These are phyloP conservation scores for Callionymus lyra DNA, from an alignment of 2,113 vertebrate genomes.

Conservation along the genomic window DNA sequence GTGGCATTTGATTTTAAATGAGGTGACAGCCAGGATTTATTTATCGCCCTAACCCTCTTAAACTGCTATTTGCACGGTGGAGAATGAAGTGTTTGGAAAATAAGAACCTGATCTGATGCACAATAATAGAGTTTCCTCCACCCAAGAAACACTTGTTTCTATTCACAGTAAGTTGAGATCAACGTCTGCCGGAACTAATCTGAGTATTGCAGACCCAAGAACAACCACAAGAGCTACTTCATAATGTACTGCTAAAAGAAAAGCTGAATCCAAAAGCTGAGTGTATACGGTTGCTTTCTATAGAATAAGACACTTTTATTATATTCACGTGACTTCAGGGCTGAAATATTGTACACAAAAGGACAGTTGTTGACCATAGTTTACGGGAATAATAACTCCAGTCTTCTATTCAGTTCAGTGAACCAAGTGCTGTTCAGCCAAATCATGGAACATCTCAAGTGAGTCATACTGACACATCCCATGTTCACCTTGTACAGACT, in stretches of 20 bases:
- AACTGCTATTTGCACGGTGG: conserved; percentile 58
- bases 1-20: conserved; percentile 74
- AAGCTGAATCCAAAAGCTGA: conserved; percentile 9
- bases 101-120: conserved; percentile 41
- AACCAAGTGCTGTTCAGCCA: no score
- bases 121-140: conserved; percentile 19
- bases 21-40: conserved; percentile 62
- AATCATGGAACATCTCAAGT: no score
- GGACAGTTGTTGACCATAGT: no score
- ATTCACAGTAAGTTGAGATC: conserved; percentile 40
- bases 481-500: no score
- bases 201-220: conserved; percentile 45
- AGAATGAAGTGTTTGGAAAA: conserved; percentile 63
- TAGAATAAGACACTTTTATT: no score
- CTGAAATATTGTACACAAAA: no score
- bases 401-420: no score
- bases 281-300: no score
- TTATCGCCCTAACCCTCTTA: conserved; percentile 62
- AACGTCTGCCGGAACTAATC: conserved; percentile 52
- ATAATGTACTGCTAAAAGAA: conserved; percentile 46
- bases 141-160: background rate
- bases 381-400: no score
- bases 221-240: conserved; percentile 30
- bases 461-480: no score
- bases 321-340: no score